A percentile compares a stretch with the other conserved stretches of the same genome.
These are phyloP conservation scores for Selenia dentaria DNA, from an alignment of 2,888 invertebrate genomes.

Conservation along the genomic window DNA sequence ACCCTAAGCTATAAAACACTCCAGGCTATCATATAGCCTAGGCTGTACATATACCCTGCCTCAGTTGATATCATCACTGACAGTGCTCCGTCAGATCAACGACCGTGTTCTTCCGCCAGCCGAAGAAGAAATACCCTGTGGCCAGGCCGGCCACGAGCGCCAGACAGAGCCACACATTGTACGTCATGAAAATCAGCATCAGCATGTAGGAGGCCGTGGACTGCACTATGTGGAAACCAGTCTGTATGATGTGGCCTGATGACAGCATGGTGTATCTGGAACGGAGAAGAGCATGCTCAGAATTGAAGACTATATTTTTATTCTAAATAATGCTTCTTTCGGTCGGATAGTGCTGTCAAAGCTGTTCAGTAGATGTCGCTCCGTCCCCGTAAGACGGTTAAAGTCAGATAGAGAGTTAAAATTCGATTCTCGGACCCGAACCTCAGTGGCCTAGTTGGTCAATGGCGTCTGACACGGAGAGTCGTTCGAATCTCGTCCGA, in stretches of 20 bases:
- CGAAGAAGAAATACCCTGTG: slow-evolving; percentile 96
- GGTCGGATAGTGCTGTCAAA: no score
- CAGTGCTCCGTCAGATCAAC: slow-evolving; percentile 97
- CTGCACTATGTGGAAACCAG: slow-evolving; percentile 94
- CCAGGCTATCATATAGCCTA: background rate
- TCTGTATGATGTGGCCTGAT: slow-evolving; percentile 92
- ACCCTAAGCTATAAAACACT: no score
- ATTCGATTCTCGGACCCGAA: no score
- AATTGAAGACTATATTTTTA: no score
- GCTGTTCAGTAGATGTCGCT: no score
- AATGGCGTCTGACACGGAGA: no score
- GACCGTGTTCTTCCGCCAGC: slow-evolving; percentile 95
- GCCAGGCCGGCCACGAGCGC: slow-evolving; percentile 96
- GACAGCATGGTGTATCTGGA: slow-evolving; percentile 93
- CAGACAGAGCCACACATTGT: slow-evolving; percentile 96
- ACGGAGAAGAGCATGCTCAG: slow-evolving; percentile 28
- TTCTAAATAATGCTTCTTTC: no score
- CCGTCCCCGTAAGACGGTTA: no score
- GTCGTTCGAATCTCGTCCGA: no score
- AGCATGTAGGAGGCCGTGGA: slow-evolving; percentile 95
- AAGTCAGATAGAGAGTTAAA: no score
- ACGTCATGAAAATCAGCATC: slow-evolving; percentile 99
- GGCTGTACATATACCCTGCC: background rate
- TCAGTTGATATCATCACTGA: slow-evolving; percentile 83
- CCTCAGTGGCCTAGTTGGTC: no score